These are phyloP conservation scores for Drosophila prosaltans DNA, from an alignment of 1,140 invertebrate genomes.

Conservation along the genomic window DNA sequence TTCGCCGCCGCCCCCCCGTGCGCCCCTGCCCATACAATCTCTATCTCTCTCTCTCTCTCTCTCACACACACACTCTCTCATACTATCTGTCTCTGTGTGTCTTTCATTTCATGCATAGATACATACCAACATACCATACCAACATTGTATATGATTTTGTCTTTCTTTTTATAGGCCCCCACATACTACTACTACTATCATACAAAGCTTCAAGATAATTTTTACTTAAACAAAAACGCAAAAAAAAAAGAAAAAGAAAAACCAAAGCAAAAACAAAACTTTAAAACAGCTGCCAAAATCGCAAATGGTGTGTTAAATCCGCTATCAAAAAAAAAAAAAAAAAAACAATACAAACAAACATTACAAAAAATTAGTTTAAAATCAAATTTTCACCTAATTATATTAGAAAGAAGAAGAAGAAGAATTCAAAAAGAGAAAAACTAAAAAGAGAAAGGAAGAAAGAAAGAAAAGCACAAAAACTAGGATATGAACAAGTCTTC, in stretches of 20 bases:
- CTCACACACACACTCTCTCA: not conserved
- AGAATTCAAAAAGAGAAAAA: not conserved
- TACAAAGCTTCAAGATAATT: constrained; percentile 60
- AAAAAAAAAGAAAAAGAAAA: constrained; percentile 31
- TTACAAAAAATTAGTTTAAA: constrained; percentile 4
- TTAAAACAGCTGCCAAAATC: constrained; percentile 22
- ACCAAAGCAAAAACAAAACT: constrained; percentile 29
- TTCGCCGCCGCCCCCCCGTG: not conserved
- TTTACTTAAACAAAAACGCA: constrained; percentile 15
- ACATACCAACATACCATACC: not conserved
- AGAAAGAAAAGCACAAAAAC: not conserved
- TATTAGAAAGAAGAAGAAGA: not conserved
- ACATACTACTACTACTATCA: constrained; percentile 27
- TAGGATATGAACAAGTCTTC: too few relatives aligned
- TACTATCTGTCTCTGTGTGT: not conserved
- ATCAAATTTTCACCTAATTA: not conserved
- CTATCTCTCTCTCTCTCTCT: not conserved
- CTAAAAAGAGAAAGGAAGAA: too few relatives aligned
- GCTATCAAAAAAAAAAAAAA: constrained; percentile 48
- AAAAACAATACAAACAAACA: constrained; percentile 14
- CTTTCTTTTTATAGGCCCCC: constrained; percentile 64
- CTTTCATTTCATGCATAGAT: constrained; percentile 51
- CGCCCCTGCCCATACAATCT: not conserved
- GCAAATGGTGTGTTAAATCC: constrained; percentile 73
- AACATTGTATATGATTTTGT: constrained; percentile 41